Percentiles rank a stretch among this genome's conserved stretches.
phyloP scores from a whole-genome alignment of 2,888 invertebrate genomes.

The Lingula anatina region DNA sequence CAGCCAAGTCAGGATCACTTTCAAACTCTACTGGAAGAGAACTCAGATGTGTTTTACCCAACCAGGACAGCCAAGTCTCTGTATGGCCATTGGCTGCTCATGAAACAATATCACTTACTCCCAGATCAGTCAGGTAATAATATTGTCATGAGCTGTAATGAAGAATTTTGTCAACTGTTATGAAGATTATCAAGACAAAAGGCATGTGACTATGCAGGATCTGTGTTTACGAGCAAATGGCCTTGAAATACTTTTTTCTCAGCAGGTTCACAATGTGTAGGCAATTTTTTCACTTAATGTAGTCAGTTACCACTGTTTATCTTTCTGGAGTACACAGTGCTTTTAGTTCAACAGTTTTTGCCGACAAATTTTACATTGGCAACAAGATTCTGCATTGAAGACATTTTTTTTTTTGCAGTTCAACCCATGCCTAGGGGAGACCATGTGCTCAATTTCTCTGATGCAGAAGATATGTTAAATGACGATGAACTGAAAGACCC shows the following conservation, averaged over 20 bases:
- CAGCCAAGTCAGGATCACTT: slow-evolving; percentile 66
- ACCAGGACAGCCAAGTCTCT: slow-evolving; percentile 81
- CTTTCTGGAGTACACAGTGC: no score
- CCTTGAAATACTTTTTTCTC: no score
- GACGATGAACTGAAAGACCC: slow-evolving; percentile 78
- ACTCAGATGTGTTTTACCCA: slow-evolving; percentile 80
- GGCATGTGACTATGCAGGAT: no score
- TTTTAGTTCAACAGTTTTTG: no score
- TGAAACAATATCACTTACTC: slow-evolving; percentile 85
- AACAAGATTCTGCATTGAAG: no score
- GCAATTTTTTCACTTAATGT: no score
- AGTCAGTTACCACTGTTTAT: no score
- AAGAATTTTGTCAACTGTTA: no score
- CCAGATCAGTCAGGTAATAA: slow-evolving; percentile 79
- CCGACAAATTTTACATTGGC: no score
- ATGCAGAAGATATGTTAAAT: slow-evolving; percentile 83
- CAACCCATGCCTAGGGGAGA: slow-evolving; percentile 53
- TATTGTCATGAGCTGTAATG: not conserved
- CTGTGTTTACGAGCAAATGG: no score
- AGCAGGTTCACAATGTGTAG: no score
- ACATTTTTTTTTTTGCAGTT: slow-evolving; percentile 27
- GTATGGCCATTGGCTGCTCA: slow-evolving; percentile 82
- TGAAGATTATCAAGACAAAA: no score
- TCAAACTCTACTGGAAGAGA: slow-evolving; percentile 75
- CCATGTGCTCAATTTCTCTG: slow-evolving; percentile 66